Conservation (phyloP, 2,113 vertebrate genomes). For the Meleagris gallopavo region DNA sequence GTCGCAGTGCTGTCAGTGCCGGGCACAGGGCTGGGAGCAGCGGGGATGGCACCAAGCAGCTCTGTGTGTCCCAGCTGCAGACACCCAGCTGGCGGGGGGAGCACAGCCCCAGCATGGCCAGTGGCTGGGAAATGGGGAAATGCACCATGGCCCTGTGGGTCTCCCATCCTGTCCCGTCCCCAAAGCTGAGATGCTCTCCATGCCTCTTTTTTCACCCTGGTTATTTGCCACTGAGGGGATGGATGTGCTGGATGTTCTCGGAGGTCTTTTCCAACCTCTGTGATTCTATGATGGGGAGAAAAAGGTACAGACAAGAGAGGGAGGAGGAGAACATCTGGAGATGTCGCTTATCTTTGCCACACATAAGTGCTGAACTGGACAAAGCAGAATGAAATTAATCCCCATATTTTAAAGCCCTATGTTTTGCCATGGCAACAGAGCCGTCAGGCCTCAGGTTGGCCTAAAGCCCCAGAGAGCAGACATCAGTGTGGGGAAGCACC, state of each 20-base stretch:
- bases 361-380: not conserved
- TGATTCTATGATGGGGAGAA: not conserved
- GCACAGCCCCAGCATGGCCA: not conserved
- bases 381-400: not conserved
- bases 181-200: fast-evolving
- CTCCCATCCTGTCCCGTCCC: not conserved
- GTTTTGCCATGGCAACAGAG: not conserved
- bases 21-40: not conserved
- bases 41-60: not conserved
- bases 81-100: not conserved
- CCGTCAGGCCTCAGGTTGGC: not conserved
- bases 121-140: not conserved
- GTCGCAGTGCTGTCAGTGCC: not conserved
- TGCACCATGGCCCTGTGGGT: not conserved
- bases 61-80: conserved; percentile 24
- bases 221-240: not conserved
- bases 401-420: not conserved
- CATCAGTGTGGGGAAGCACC: not conserved
- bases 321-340: not conserved
- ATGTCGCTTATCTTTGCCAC: fast-evolving
- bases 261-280: no score
- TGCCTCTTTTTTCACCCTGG: not conserved
- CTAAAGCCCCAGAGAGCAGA: not conserved
- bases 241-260: not conserved
- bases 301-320: not conserved